These are phyloP conservation scores for Cryptosula pallasiana DNA, from an alignment of 2,888 invertebrate species.

Conservation along the genomic window DNA sequence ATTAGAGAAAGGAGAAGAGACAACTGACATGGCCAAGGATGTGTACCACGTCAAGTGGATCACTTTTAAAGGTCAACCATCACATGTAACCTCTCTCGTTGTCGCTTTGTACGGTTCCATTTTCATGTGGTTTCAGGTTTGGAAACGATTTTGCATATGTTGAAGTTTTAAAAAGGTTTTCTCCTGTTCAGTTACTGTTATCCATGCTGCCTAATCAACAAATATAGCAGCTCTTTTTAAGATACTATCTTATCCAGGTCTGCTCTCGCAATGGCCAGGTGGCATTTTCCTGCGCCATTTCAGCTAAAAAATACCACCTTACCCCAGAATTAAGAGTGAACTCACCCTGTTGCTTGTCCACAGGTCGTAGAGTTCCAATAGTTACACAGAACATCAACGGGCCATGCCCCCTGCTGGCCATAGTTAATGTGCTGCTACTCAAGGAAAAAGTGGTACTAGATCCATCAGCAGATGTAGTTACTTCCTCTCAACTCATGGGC, in stretches of 20 bases:
- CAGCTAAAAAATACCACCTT: too few relatives aligned
- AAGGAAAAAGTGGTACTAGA: constrained; percentile 54
- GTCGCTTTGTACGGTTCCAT: too few relatives aligned
- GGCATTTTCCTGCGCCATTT: too few relatives aligned
- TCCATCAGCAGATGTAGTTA: constrained; percentile 53
- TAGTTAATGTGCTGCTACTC: constrained; percentile 58
- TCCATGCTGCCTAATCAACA: neutral
- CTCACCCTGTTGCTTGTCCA: constrained; percentile 28
- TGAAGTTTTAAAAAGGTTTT: neutral
- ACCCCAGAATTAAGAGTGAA: neutral
- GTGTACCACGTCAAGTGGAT: constrained; percentile 58
- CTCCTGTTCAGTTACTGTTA: neutral
- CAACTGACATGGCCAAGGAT: constrained; percentile 15
- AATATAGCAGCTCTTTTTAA: too few relatives aligned
- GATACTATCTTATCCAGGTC: too few relatives aligned
- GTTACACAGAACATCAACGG: constrained; percentile 61
- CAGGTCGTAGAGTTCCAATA: constrained; percentile 52
- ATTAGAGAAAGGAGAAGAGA: neutral
- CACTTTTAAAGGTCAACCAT: constrained; percentile 45
- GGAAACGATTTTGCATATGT: too few relatives aligned
- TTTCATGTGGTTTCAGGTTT: too few relatives aligned
- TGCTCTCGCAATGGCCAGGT: too few relatives aligned
- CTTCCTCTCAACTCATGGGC: constrained; percentile 56
- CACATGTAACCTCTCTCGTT: too few relatives aligned
- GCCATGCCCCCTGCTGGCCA: constrained; percentile 60